phyloP scores from a whole-genome alignment of 2,888 invertebrate species.

The Microchrysa polita region DNA sequence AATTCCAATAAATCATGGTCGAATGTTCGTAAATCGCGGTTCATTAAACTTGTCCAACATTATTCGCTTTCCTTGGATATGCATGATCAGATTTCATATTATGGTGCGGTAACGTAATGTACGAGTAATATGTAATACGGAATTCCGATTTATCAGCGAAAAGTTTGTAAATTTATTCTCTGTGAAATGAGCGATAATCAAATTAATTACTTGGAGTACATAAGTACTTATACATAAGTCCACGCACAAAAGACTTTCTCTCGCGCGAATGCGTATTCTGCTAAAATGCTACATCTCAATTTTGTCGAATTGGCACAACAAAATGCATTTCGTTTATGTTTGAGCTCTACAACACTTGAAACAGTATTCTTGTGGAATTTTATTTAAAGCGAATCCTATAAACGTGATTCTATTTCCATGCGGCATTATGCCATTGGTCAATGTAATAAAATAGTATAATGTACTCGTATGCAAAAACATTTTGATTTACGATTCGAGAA shows the following conservation, averaged over 20 bases:
- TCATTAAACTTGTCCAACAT: conserved; percentile 1
- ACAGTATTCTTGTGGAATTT: no score
- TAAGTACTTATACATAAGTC: no score
- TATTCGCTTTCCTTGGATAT: not conserved
- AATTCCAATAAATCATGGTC: not conserved
- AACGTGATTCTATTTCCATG: no score
- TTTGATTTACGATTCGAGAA: conserved; percentile 14
- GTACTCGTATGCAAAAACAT: not conserved
- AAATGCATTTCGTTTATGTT: not conserved
- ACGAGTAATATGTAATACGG: not conserved
- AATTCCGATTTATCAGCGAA: not conserved
- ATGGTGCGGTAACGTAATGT: not conserved
- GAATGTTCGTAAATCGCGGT: not conserved
- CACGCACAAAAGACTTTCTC: no score
- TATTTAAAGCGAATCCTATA: no score
- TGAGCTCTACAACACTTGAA: no score
- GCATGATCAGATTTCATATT: not conserved
- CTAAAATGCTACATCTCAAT: no score
- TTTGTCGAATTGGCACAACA: conserved; percentile 17
- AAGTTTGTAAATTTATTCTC: not conserved
- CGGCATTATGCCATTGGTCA: no score
- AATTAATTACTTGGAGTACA: no score
- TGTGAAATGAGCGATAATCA: not conserved
- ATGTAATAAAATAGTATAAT: not conserved
- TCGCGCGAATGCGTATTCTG: no score